Conservation (phyloP, 2,113 vertebrate genomes). For the Dolichallabes microphthalmus region DNA sequence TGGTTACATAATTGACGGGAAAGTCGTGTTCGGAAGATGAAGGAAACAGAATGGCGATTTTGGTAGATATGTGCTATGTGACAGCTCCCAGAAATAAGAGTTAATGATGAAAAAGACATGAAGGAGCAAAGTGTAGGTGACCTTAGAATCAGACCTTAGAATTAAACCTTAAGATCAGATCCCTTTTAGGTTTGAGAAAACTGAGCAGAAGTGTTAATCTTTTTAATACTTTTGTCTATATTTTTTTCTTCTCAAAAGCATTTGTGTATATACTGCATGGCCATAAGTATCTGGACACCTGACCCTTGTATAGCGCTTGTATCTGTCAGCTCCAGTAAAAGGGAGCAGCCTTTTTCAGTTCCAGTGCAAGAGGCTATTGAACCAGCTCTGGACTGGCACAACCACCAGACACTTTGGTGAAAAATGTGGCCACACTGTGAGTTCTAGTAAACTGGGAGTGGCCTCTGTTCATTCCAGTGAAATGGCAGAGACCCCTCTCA, state of each 20-base stretch:
- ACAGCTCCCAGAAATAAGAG: background rate
- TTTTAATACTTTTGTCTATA: too few relatives aligned
- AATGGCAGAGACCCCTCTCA: background rate
- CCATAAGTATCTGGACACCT: background rate
- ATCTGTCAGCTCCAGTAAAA: background rate
- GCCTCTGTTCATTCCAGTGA: background rate
- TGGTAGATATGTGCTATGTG: background rate
- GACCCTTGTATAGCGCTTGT: background rate
- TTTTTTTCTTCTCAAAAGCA: too few relatives aligned
- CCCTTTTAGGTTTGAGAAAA: background rate
- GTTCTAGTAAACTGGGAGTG: background rate
- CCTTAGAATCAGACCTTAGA: background rate
- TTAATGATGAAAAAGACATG: background rate
- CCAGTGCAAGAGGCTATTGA: background rate
- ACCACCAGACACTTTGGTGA: too few relatives aligned
- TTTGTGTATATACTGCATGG: background rate
- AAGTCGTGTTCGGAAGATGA: background rate
- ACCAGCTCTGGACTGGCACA: too few relatives aligned
- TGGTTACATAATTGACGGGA: background rate
- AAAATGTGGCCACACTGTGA: background rate
- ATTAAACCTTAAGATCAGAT: background rate
- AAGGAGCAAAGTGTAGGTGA: slow-evolving; percentile 5
- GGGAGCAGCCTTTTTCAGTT: background rate
- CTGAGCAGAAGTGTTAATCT: background rate
- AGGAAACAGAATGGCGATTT: background rate